Evolutionary conservation across 2,113 vertebrate species (phyloP), one percentile per base, ranked within the genome.

Genomic region (Tapirus terrestris): DNA sequence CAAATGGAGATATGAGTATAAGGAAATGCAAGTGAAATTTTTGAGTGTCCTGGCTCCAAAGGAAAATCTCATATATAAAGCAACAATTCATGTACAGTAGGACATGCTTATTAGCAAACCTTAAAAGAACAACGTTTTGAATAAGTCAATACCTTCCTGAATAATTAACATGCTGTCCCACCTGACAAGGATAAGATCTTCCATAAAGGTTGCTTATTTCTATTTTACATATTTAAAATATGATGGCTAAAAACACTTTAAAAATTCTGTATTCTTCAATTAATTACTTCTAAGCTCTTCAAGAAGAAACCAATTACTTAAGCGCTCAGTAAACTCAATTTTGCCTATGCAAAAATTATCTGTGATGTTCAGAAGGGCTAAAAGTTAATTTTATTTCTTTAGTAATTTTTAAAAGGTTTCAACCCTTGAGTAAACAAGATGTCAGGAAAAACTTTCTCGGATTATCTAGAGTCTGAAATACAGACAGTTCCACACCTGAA

Each of bases 271-370:
- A 56, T 87, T 84, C 68, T 81, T 88, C 36, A 91, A 70, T 81
- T 84, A 95, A 89, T 97, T 88, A 76, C 10, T 72, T 93, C 53
- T 70, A 93, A 94, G 9, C 0, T 93, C 7, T 94, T 85, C 53
- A 96, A 65, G 20, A 76, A 5, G 4, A 97, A 96, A 83, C 23
- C 60, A 96, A 72, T 84, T 92, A 68, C 11, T 56, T 81, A 90
- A 85, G 27, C 60, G 23, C 29, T 43, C 1, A 77, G 27, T 83
- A 39, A 95, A 84, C 6, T 91, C 23, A 94, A 65, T 92, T 89
- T 79, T 88, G 20, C 72, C 17, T 73, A 56, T 56, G 12, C 0
- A 86, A 68, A 76, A 79, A 79, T 79, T 96, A 73, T 73, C 72
- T 80, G 23, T 88, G 58, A 43, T 91, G 63, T 89, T 82, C 29